Base-by-base conservation (phyloP, 1,140 invertebrate genomes). In the Battus philenor region DNA sequence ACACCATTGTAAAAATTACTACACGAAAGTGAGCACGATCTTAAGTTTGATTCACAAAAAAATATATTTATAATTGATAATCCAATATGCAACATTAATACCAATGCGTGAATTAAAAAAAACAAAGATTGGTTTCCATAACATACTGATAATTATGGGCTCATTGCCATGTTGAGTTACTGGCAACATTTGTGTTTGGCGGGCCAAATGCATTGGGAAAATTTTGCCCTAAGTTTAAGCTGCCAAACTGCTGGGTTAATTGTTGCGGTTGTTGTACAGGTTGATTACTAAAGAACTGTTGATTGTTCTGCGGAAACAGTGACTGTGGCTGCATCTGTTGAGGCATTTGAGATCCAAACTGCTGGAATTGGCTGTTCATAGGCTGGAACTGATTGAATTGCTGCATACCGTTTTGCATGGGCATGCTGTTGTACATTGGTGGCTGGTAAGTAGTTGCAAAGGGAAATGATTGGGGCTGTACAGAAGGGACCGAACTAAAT, bases 131-230 rank as follows among this genome's bases (percentile, higher is more conserved):
- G n/a, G n/a, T n/a, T n/a, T n/a, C n/a, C n/a, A n/a, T n/a, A n/a
- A n/a, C n/a, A n/a, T n/a, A n/a, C n/a, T n/a, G n/a, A n/a, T n/a
- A n/a, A n/a, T n/a, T n/a, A 18, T 18, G 9, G 18, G 41, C 34
- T 45, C 80, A 84, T 54, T 84, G 80, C 80, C 80, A 84, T 27
- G 77, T 75, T 7, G 67, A 52, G 47, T 77, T 84, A 43, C 75
- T 79, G 8, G 76, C 69, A 22, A 82, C 68, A 36, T 84, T 84
- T 16, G 57, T 55, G 38, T 83, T 83, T 4, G 58, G 72, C 13
- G 66, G 64, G 32, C 57, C 36, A 44, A 79, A 81, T 11, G 68
- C 59, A 26, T 50, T 76, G 8, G 74, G 67, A 31, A 84, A 84
- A 55, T 41, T 64, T 47, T 84, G 80, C 2, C 76, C 75, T 79